Percentiles rank a stretch among this genome's conserved stretches.
Conservation (phyloP, 2,888 invertebrate genomes). For the Zygogramma bicolorata region DNA sequence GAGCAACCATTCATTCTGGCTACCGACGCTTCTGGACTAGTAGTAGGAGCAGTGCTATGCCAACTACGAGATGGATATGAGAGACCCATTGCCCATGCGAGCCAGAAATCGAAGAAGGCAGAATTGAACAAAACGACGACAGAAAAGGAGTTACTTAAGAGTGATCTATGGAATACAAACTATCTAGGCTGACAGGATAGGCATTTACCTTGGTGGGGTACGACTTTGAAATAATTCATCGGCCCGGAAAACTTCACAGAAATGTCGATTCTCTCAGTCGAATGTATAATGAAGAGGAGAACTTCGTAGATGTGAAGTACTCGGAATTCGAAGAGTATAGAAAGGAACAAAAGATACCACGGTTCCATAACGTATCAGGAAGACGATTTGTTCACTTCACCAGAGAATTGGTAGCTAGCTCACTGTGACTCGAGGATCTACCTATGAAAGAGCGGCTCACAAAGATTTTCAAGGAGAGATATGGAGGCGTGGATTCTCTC, state of each 20-base stretch:
- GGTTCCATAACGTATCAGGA: not conserved
- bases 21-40: conserved; percentile 33
- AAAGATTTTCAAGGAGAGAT: not conserved
- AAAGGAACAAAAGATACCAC: not conserved
- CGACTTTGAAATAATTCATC: conserved; percentile 22
- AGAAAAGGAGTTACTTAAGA: conserved; percentile 21
- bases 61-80: conserved; percentile 32
- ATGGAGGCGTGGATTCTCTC: too few species aligned
- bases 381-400: not conserved
- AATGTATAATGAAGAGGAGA: not conserved
- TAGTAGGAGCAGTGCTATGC: conserved; percentile 30
- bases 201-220: conserved; percentile 19
- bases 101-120: too few species aligned
- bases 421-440: conserved; percentile 1
- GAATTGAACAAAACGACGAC: conserved; percentile 25
- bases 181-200: conserved; percentile 5
- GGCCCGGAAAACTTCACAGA: not conserved
- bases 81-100: too few species aligned
- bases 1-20: conserved; percentile 33
- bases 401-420: conserved; percentile 3
- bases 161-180: conserved; percentile 15
- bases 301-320: too few species aligned
- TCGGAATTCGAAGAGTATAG: too few species aligned
- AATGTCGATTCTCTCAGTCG: not conserved
- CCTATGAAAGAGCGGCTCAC: not conserved